Evolutionary conservation across 2,888 invertebrate species (phyloP).

Genomic region (Poecilus cupreus): DNA sequence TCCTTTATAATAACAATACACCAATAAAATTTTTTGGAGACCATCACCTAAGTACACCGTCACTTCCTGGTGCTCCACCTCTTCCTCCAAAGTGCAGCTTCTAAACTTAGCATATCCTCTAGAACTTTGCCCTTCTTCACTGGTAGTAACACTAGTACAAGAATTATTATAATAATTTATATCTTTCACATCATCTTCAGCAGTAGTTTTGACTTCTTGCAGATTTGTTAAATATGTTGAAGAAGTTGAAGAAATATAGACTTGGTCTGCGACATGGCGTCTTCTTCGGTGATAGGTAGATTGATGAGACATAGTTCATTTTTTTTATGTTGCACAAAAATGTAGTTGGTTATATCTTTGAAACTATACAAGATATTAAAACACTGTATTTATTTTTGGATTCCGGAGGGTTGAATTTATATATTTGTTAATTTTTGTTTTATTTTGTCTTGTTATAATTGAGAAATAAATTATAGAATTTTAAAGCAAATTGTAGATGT

Average conservation of each 20-base stretch:
- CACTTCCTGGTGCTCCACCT: slow-evolving; percentile 70
- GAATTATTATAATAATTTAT: slow-evolving; percentile 48
- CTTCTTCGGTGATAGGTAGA: slow-evolving; percentile 74
- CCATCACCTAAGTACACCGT: slow-evolving; percentile 70
- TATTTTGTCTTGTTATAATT: too few relatives aligned
- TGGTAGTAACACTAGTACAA: not conserved
- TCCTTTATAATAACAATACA: too few relatives aligned
- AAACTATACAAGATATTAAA: too few relatives aligned
- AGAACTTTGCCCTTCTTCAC: not conserved
- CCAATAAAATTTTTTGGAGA: not conserved
- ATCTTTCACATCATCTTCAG: not conserved
- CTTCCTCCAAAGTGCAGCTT: slow-evolving; percentile 65
- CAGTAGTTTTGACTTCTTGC: not conserved
- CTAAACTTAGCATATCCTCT: not conserved
- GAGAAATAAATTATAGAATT: too few relatives aligned
- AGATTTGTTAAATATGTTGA: slow-evolving; percentile 63
- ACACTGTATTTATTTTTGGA: too few relatives aligned
- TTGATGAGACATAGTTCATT: slow-evolving; percentile 67
- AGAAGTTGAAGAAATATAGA: slow-evolving; percentile 77
- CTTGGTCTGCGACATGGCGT: slow-evolving; percentile 78
- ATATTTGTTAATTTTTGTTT: too few relatives aligned
- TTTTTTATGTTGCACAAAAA: slow-evolving; percentile 68
- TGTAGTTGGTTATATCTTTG: too few relatives aligned
- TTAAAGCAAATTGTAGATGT: too few relatives aligned
- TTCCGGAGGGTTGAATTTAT: too few relatives aligned